Evolutionary conservation across 2,888 invertebrate species (phyloP), one percentile per base, ranked within the genome.

Genomic region (Pyrgus malvae): DNA sequence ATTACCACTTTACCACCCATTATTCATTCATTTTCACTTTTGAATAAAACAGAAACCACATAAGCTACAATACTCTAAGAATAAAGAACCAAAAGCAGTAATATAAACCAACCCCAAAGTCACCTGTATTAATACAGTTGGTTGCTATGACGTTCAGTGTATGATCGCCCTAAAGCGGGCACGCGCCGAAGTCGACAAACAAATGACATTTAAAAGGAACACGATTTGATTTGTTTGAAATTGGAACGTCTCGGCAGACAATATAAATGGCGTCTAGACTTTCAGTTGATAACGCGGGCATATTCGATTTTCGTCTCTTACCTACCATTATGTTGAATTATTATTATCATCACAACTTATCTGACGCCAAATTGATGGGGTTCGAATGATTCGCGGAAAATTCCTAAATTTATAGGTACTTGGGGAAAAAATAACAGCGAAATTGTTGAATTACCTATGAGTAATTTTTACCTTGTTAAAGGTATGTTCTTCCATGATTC

Each of bases 201-300:
- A 83, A 86, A 85, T 83, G 82, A 82, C 83, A 83, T 83, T 83
- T 85, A 76, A 70, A 81, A 80, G 78, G 76, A 84, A 82, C 78
- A 82, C 79, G 81, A 84, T 81, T 84, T 78, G 71, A 81, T 78
- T 77, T 68, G 76, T 79, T 83, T 80, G 80, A 79, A 84, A 83
- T 81, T 80, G 72, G 76, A 82, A 79, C 76, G 80, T 76, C 76
- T 76, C 74, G 72, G 67, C 69, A 67, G 71, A 70, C 66, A 67
- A 73, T 78, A 82, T 76, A 84, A 84, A 86, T 84, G 78, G 80
- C 73, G 83, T 87, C 85, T 86, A 86, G 87, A 85, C 84, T 81
- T 77, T 62, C 61, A 63, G 60, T 68, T 63, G 78, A 80, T 80
- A 80, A 80, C 70, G 65, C 45, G 41, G 48, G 55, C 41, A 35